Percentiles rank a stretch among this genome's conserved stretches.
These are phyloP conservation scores for Rosalia funebris DNA, from an alignment of 2,888 invertebrate species.

Conservation along the genomic window DNA sequence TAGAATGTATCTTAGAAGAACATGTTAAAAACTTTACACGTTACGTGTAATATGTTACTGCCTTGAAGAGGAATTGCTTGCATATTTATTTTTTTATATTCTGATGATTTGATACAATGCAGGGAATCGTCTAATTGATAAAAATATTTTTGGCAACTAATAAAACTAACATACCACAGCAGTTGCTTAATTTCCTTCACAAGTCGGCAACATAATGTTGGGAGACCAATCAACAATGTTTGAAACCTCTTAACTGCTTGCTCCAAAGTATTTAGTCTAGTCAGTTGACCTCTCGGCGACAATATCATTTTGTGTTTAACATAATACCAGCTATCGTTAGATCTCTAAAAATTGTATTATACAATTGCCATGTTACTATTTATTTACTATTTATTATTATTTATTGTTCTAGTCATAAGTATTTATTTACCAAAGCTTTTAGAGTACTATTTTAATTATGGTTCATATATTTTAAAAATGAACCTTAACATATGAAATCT, in stretches of 20 bases:
- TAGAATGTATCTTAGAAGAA: no score
- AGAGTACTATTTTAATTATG: constrained; percentile 15
- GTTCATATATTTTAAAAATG: constrained; percentile 11
- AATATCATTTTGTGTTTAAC: constrained; percentile 25
- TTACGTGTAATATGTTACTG: no score
- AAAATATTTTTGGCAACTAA: no score
- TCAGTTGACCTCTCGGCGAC: constrained; percentile 35
- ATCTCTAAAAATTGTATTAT: constrained; percentile 21
- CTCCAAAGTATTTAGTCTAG: constrained; percentile 37
- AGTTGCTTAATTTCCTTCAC: constrained; percentile 14
- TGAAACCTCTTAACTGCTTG: constrained; percentile 27
- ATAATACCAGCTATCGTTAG: constrained; percentile 15
- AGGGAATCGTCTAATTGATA: no score
- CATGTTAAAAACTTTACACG: no score
- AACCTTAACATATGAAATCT: constrained; percentile 24
- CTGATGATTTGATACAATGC: no score
- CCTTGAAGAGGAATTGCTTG: no score
- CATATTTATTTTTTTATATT: no score
- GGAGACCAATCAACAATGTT: not conserved
- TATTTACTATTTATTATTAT: constrained; percentile 47
- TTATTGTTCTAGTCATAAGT: constrained; percentile 43
- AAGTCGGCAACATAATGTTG: no score
- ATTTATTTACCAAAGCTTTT: constrained; percentile 38
- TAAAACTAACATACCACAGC: no score
- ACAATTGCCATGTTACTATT: constrained; percentile 37